Evolutionary conservation across 2,888 invertebrate genomes (phyloP).

Genomic region (Teleogryllus oceanicus): DNA sequence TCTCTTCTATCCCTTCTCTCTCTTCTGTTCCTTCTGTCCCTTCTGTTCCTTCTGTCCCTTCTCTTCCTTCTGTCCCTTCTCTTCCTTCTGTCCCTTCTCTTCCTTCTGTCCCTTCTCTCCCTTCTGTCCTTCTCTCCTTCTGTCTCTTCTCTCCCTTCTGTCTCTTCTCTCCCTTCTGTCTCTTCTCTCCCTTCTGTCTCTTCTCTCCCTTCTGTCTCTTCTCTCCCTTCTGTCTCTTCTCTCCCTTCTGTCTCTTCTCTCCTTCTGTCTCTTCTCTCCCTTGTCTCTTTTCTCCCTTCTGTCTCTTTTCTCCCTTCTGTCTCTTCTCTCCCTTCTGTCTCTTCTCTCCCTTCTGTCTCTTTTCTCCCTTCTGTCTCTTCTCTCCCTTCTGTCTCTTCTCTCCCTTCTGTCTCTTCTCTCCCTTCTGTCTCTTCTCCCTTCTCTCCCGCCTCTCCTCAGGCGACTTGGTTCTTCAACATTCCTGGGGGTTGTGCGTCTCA

Average conservation of each 20-base stretch:
- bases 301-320: background rate
- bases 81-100: background rate
- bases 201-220: too few species aligned
- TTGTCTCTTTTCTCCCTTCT: background rate
- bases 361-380: background rate
- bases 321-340: background rate
- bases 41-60: background rate
- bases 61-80: too few species aligned
- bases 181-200: too few species aligned
- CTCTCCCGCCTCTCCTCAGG: too few species aligned
- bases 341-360: background rate
- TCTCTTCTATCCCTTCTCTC: background rate
- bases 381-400: background rate
- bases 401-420: too few species aligned
- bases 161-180: too few species aligned
- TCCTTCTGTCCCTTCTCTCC: background rate
- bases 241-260: background rate
- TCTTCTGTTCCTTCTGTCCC: background rate
- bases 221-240: background rate
- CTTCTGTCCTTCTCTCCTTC: background rate
- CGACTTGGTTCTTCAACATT: too few species aligned
- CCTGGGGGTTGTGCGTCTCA: too few species aligned
- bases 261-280: too few species aligned
- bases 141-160: too few species aligned
- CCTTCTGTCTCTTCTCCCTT: too few species aligned